phyloP scores from a whole-genome alignment of 2,113 vertebrate species.

The Eulemur rufifrons region DNA sequence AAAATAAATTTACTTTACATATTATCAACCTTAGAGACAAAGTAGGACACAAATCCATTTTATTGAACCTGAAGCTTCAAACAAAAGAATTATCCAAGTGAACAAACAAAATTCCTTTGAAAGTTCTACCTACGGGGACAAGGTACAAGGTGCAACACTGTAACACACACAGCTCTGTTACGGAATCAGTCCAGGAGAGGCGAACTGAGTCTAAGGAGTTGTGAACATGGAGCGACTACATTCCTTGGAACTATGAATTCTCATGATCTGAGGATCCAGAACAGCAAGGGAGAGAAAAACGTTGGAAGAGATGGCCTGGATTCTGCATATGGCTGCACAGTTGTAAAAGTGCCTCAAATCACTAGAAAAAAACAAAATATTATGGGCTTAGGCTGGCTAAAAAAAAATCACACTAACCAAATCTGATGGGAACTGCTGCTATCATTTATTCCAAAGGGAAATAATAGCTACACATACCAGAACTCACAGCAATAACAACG shows the following conservation, averaged over 20 bases:
- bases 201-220: background rate
- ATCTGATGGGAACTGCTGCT: background rate
- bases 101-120: background rate
- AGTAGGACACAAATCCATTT: background rate
- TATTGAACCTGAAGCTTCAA: background rate
- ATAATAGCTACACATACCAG: background rate
- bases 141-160: background rate
- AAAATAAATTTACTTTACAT: background rate
- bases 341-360: background rate
- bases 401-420: background rate
- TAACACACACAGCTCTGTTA: background rate
- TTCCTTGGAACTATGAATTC: background rate
- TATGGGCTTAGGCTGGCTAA: background rate
- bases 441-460: constrained; percentile 2
- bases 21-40: background rate
- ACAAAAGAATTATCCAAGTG: background rate
- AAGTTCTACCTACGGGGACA: background rate
- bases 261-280: background rate
- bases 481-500: background rate
- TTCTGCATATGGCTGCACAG: background rate
- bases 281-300: background rate
- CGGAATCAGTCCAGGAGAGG: background rate
- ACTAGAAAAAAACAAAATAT: background rate
- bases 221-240: background rate
- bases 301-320: background rate